Evolutionary conservation across 2,888 invertebrate genomes (phyloP), one percentile per base, ranked within the genome.

Genomic region (Heteropelma amictum): DNA sequence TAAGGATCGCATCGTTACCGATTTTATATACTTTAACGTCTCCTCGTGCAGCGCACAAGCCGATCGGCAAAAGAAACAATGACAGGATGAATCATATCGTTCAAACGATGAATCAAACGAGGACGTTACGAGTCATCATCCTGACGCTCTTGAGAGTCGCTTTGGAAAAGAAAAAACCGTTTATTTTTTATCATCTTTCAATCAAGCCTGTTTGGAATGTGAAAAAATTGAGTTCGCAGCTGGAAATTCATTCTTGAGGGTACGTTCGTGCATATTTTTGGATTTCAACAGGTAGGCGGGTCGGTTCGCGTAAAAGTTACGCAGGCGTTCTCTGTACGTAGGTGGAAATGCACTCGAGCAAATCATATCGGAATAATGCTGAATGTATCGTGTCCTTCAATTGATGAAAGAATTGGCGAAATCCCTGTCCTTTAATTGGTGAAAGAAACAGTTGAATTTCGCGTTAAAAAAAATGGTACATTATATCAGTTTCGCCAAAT

Each of bases 61-160:
- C 40, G 40, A 68, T 73, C 68, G 67, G 68, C 63, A 49, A 68
- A 68, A 68, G 67, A 72, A 61, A 47, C 14, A 21, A 47, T 26
- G 28, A n/a, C 33, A 10, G 26, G 21, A 56, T 73, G 49, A 68
- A 63, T 73, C 56, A n/a, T n/a, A n/a, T n/a, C n/a, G n/a, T n/a
- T n/a, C 40, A 33, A 68, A 68, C 68, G 67, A 73, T 68, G 40
- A 68, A 68, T 73, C 72, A 72, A 61, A 47, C 14, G 14, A 47
- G 26, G 28, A n/a, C 33, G 10, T 35, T 28, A 56, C 68, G 49
- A 68, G n/a, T n/a, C n/a, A 63, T 73, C 56, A 63, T 73, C 30
- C 19, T 68, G 56, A 42, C 63, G 38, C 72, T 67, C 33, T 68
- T 56, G 33, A 47, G 10, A 53, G 61, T 17, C 17, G 17, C 3